Conservation (phyloP, 2,797 vertebrate genomes). For the Bradypodion pumilum region DNA sequence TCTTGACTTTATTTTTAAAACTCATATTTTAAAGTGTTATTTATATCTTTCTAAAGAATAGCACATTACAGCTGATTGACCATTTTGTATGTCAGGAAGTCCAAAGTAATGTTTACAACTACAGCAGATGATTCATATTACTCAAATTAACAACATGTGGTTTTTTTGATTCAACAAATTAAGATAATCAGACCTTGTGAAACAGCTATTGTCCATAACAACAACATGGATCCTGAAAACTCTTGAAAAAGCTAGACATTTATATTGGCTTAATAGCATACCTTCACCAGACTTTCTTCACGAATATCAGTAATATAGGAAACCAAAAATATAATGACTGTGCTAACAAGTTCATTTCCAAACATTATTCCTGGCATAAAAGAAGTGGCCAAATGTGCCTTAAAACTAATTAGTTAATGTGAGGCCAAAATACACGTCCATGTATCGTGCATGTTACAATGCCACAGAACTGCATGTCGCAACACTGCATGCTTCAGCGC, state of each 20-base stretch:
- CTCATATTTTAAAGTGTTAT: background rate
- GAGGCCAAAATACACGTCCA: no score
- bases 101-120: constrained; percentile 41
- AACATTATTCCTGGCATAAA: background rate
- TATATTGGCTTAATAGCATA: background rate
- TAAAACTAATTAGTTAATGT: no score
- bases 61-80: constrained; percentile 12
- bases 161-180: constrained; percentile 39
- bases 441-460: no score
- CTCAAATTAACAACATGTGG: constrained; percentile 47
- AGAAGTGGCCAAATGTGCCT: no score
- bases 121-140: constrained; percentile 48
- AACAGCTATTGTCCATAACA: constrained; percentile 33
- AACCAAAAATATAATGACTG: background rate
- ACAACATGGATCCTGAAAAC: constrained; percentile 20
- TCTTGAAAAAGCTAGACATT: background rate
- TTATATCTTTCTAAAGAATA: constrained; percentile 12
- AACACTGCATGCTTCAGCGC: no score
- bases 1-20: constrained; percentile 8
- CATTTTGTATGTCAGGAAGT: constrained; percentile 33
- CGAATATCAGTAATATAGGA: background rate
- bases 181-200: constrained; percentile 35
- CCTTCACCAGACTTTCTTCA: background rate
- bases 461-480: no score
- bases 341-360: background rate